These are phyloP conservation scores for Schizotus pectinicornis DNA, from an alignment of 2,888 invertebrate genomes.

Conservation along the genomic window DNA sequence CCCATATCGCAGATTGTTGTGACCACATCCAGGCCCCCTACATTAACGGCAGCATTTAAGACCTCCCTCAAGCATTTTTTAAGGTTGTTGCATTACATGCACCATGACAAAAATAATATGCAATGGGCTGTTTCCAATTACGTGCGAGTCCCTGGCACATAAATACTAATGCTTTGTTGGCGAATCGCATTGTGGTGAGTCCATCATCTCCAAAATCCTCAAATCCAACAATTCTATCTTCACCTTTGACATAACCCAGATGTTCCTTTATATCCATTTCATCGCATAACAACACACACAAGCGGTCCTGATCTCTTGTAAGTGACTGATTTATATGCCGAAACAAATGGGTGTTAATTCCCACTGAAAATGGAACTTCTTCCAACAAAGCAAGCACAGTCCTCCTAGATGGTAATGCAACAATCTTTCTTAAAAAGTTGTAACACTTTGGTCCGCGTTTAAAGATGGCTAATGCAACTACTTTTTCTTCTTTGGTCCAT, in stretches of 20 bases:
- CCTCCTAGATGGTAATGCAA: conserved; percentile 29
- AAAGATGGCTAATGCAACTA: conserved; percentile 12
- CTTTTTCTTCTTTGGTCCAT: conserved; percentile 20
- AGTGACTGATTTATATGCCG: conserved; percentile 12
- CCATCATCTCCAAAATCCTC: background rate
- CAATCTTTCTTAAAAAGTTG: conserved; percentile 21
- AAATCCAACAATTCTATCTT: conserved; percentile 7
- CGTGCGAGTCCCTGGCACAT: conserved; percentile 20
- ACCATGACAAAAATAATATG: conserved; percentile 33
- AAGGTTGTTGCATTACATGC: conserved; percentile 3
- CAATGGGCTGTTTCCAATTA: conserved; percentile 35
- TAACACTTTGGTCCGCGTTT: conserved; percentile 28
- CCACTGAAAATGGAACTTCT: conserved; percentile 27
- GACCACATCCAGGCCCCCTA: conserved; percentile 23
- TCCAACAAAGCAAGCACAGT: conserved; percentile 22
- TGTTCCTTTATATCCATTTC: conserved; percentile 22
- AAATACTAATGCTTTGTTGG: conserved; percentile 22
- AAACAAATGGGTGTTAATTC: conserved; percentile 29
- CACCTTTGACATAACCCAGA: background rate
- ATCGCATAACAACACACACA: conserved; percentile 20
- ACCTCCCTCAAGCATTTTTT: conserved; percentile 19
- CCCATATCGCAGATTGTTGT: conserved; percentile 34
- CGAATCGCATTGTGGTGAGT: background rate
- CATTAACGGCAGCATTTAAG: conserved; percentile 14
- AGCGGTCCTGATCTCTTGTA: conserved; percentile 15